Evolutionary conservation across 2,113 vertebrate species (phyloP), one percentile per base, ranked within the genome.

Genomic region (Lanius ludovicianus): DNA sequence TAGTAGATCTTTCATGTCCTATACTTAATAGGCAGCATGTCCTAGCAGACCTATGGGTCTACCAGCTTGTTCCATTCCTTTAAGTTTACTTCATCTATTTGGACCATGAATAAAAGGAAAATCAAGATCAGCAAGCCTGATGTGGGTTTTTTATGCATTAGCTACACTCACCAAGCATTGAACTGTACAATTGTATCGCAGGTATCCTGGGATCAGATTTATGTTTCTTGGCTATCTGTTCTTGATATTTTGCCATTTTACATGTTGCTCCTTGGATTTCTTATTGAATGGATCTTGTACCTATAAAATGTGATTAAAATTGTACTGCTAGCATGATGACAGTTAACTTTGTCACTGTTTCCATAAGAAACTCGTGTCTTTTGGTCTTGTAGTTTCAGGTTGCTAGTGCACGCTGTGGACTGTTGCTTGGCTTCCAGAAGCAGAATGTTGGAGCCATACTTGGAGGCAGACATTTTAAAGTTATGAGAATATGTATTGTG

Each of bases 271-370:
- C 37, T 82, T 89, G 81, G 86, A 84, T 89, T 92, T 95, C 56
- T 60, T 27, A 57, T 41, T 56, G 71, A 92, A 53, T 76, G 21
- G 52, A n/a, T 90, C 73, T 75, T 9, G 12, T 88, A 75, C 77
- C 80, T 92, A 71, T 90, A 84, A 96, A 96, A 81, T 23, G 12
- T 77, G 89, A 90, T 95, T 96, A 20, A 94, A 84, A 42, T 84
- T 75, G 37, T 78, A 53, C 64, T 74, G 42, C 56, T 89, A 95
- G 81, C 24, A 5, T 80, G 92, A 71, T 93, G 92, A 81, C 83
- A 93, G 86, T 87, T 92, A 80, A 84, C n/a, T 85, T 92, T 68
- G 73, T 96, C 93, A 90, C 53, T 71, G 12, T 96, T 95, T 97
- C 96, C 93, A 65, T 90, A 31, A 53, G 73, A 68, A 87, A 50